These are phyloP conservation scores for Threskiornis aethiopicus DNA, from an alignment of 2,797 vertebrate species.

Conservation along the genomic window DNA sequence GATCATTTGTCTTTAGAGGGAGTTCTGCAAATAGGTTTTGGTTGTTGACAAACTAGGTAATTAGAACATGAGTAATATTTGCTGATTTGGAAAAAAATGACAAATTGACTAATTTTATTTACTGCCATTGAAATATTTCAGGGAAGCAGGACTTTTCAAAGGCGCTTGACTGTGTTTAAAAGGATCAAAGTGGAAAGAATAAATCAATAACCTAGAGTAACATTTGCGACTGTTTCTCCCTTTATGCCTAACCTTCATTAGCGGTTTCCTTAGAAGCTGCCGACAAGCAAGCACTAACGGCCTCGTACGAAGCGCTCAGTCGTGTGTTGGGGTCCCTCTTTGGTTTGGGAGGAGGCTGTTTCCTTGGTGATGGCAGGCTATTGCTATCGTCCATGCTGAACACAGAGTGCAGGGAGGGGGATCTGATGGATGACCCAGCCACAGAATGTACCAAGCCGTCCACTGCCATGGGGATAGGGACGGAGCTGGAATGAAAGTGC, in stretches of 20 bases:
- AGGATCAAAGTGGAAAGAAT: conserved; percentile 18
- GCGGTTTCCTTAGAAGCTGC: conserved; percentile 86
- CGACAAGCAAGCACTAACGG: conserved; percentile 89
- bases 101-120: conserved; percentile 49
- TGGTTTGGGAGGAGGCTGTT: conserved; percentile 97
- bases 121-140: conserved; percentile 39
- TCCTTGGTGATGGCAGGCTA: conserved; percentile 88
- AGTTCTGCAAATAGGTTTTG: conserved; percentile 12
- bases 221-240: conserved; percentile 47
- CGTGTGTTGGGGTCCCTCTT: conserved; percentile 96
- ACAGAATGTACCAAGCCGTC: conserved; percentile 81
- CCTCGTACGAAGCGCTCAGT: conserved; percentile 95
- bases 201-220: neutral
- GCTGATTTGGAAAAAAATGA: conserved; percentile 36
- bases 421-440: conserved; percentile 79
- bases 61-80: conserved; percentile 40
- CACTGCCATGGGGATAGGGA: conserved; percentile 81
- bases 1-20: neutral
- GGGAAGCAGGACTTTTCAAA: neutral
- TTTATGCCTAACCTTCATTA: conserved; percentile 79
- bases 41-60: conserved; percentile 40
- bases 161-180: neutral
- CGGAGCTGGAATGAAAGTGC: conserved; percentile 83
- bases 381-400: conserved; percentile 81
- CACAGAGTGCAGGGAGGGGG: conserved; percentile 83